Evolutionary conservation across 2,888 invertebrate species (phyloP), one percentile per base, ranked within the genome.

Genomic region (Lycaena phlaeas): DNA sequence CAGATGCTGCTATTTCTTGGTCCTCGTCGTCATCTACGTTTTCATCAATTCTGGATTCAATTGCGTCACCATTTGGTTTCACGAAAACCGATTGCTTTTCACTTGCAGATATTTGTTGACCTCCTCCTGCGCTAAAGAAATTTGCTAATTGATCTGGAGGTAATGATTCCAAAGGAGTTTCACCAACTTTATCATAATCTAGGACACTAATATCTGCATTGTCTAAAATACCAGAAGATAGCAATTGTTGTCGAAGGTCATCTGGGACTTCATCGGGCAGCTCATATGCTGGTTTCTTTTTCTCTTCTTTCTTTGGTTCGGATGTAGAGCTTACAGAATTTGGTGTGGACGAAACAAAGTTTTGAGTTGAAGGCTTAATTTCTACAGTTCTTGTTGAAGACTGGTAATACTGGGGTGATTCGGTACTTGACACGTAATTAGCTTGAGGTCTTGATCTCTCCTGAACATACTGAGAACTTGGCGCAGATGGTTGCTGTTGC

Each of bases 251-350:
- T 27, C 94, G 87, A 31, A 95, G 85, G 55, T 95, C 95, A 50
- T 94, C 94, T 3, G 95, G 95, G 4, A 95, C 94, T 81, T 95
- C 95, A 56, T 94, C 94, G 7, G 95, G 95, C 29, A 95, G 74
- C 50, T 89, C 86, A 44, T 87, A 65, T 2, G 68, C 38, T 27
- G 86, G 79, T 38, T 88, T 89, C 55, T 88, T 89, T 54, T 86
- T 87, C 41, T 86, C 86, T 40, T 86, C 85, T 43, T 85, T 85
- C 17, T 71, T 58, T 40, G 76, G 64, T 50, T 76, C 74, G 18
- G 78, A 61, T 41, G 76, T 73, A 27, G 75, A 61, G 45, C 70
- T 85, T 36, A 85, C 72, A 1, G 85, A 79, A 41, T 86, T 86
- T 1, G 75, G 61, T 1, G 86, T 77, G 1, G 87, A 77, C 1